Base-by-base conservation (phyloP, 1,140 invertebrate genomes). In the Psilanteris sp. region DNA sequence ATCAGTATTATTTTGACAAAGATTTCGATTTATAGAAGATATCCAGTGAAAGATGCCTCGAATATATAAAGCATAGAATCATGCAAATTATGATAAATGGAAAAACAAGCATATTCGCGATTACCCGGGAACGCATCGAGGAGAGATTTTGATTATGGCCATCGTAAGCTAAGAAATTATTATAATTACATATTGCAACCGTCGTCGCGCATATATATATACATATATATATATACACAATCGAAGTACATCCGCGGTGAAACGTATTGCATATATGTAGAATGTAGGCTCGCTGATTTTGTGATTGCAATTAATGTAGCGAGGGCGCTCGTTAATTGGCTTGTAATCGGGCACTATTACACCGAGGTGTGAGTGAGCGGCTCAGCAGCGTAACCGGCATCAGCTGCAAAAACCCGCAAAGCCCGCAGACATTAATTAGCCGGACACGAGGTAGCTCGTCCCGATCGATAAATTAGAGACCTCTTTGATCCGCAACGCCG, bases 361-460 rank as follows among this genome's bases (percentile, higher is more conserved):
- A 59, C 46, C 29, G 46, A 61, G 55, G 72, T 54, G 76, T 66
- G 66, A 72, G 61, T 61, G 41, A 54, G 29, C 48, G 43, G 31
- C 44, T 37, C 37, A 54, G 39, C 52, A 39, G 50, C 34, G 36
- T 22, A 73, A 64, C 57, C 44, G 59, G 44, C 59, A 44, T 66
- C 31, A 66, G 70, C 43, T 31, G 62, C 52, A 74, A 78, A 78
- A 71, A 74, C 59, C 39, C 34, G 54, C 41, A 57, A 64, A 62
- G 55, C 52, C 39, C 41, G 55, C 29, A 55, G 67, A 77, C 68
- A 79, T 79, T 81, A 81, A 81, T 81, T 81, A 80, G 70, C 72
- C 32, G 66, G 48, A 73, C 79, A 77, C 59, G 61, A 68, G 44
- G 71, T 73, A 43, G 72, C 50, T 44, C 24, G 57, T n/a, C 27